Evolutionary conservation across 2,888 invertebrate species (phyloP), one percentile per base, ranked within the genome.

Genomic region (Melanchra persicariae): DNA sequence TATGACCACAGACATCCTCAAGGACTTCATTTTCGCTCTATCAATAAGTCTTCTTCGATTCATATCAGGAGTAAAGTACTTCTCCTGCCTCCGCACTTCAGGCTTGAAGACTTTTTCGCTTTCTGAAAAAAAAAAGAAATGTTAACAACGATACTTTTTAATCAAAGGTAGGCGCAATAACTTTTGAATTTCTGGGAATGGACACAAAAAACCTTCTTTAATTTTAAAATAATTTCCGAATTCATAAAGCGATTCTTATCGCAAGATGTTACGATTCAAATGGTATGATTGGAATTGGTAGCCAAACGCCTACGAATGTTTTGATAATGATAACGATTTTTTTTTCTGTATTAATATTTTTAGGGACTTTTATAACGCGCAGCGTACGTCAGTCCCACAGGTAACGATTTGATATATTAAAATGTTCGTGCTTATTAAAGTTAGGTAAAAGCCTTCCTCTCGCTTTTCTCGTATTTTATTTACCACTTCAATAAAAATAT

Each of bases 1-100:
- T 68, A 98, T 98, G 17, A 98, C 97, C 8, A 98, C 96, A 0
- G 98, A 98, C 94, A 98, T 98, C 70, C 97, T 96, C 60, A 98
- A 89, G 0, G 98, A 98, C 89, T 98, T 98, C 96, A 97, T 97
- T 92, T 98, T 98, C 0, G 98, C 98, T 79, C 97, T 96, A 85
- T 97, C 97, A 87, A 98, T 97, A n/a, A 98, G 94, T 77, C 97
- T 95, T 76, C 97, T 95, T 60, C 98, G 93, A 87, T 98, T 98
- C 84, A 97, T 91, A 81, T 97, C 97, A 34, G 97, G 96, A 55
- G 97, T 96, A 58, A 96, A 93, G 84, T 95, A 94, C 81, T 95
- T 93, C 73, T 93, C 93, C 49, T 90, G 94, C 64, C 93, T 91
- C 51, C 92, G 90, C 45, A 96, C 92, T 88, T 96, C 96, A 2